Conservation (phyloP, 2,888 invertebrate genomes). For the Papilio elwesi region DNA sequence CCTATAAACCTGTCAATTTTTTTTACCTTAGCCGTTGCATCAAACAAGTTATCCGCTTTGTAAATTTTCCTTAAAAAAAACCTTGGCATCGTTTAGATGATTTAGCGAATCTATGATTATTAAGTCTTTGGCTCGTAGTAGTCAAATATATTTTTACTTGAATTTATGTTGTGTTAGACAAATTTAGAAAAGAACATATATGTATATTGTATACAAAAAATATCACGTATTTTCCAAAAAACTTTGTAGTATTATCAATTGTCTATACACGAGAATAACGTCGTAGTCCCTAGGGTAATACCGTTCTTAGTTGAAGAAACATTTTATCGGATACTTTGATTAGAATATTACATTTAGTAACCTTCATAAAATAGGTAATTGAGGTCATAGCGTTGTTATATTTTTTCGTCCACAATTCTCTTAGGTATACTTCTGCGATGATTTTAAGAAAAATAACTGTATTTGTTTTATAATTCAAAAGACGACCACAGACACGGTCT, state of each 20-base stretch:
- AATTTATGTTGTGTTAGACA: neutral
- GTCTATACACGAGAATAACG: neutral
- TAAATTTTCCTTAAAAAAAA: conserved; percentile 22
- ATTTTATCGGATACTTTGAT: conserved; percentile 5
- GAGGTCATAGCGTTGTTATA: neutral
- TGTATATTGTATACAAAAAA: neutral
- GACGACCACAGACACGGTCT: too few species aligned
- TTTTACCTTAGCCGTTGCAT: neutral
- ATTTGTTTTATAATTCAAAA: too few species aligned
- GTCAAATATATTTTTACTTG: neutral
- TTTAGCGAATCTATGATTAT: conserved; percentile 11
- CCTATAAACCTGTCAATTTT: conserved; percentile 6
- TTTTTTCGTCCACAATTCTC: too few species aligned
- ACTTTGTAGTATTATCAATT: neutral
- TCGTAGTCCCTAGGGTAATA: neutral
- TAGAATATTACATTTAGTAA: conserved; percentile 14
- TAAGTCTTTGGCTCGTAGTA: neutral
- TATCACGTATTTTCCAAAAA: neutral
- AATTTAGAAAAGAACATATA: neutral
- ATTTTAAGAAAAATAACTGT: too few species aligned
- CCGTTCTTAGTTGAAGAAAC: neutral
- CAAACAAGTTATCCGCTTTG: neutral
- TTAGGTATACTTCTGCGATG: too few species aligned
- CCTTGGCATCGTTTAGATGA: conserved; percentile 46
- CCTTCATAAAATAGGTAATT: conserved; percentile 3